Evolutionary conservation across 2,888 invertebrate species (phyloP).

Genomic region (Sphaeridia pumilis): DNA sequence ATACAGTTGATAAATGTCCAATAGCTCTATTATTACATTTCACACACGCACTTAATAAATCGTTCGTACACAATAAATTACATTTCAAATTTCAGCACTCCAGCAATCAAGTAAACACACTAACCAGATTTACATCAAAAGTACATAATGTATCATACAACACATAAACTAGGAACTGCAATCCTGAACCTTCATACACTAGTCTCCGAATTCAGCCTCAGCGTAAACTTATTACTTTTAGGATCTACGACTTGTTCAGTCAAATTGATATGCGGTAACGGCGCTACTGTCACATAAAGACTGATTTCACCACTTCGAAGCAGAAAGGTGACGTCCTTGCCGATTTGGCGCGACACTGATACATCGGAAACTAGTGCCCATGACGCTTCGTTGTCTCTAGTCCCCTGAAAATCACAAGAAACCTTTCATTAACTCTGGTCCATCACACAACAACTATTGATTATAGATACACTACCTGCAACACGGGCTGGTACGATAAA

Average conservation of each 20-base stretch:
- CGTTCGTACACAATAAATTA: not conserved
- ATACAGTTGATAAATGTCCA: too few relatives aligned
- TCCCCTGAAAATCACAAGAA: conserved; percentile 22
- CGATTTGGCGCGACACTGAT: conserved; percentile 71
- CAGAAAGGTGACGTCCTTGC: conserved; percentile 76
- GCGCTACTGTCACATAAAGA: conserved; percentile 70
- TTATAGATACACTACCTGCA: conserved; percentile 46
- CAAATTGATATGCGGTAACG: conserved; percentile 84
- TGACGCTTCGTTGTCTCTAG: conserved; percentile 53
- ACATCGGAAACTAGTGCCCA: conserved; percentile 95
- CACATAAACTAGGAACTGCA: not conserved
- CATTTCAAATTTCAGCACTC: not conserved
- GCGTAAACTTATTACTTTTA: conserved; percentile 86
- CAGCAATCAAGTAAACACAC: conserved; percentile 1
- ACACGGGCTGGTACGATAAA: conserved; percentile 68
- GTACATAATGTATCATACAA: not conserved
- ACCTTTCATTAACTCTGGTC: not conserved
- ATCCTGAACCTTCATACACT: conserved; percentile 62
- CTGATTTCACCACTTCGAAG: conserved; percentile 86
- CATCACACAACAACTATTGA: not conserved
- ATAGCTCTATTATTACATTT: not conserved
- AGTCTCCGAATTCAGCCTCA: conserved; percentile 89
- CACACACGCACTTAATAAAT: not conserved
- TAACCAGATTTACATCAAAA: too few relatives aligned
- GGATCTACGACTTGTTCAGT: conserved; percentile 94